Base-by-base conservation (phyloP, 2,113 vertebrate species). In the Raja brachyura region DNA sequence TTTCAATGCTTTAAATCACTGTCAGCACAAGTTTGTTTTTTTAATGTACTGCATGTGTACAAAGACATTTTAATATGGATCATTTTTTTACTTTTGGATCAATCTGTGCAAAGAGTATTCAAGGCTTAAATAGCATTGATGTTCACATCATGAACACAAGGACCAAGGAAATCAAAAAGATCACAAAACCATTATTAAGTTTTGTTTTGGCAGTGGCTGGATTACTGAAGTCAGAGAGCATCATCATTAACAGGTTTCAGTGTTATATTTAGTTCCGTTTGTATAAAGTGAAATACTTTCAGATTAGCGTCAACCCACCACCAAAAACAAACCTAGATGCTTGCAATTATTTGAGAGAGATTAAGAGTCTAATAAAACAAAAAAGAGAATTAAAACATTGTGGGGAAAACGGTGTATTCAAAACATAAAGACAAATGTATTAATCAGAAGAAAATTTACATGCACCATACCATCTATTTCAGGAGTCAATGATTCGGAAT, bases 401-500 rank as follows among this genome's bases (percentile, higher is more conserved):
- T 66, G 63, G 8, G 13, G 63, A 14, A 14, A 66, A 66, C 7
- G 4, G 7, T 22, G 18, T 20, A 4, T 48, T 48, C 70, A 73
- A 20, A 73, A 22, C 4, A 20, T 66, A 73, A 73, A 78, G 28
- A 78, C 33, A 31, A 39, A 48, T n/a, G 31, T 31, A 78, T 31
- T n/a, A 28, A 33, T 66, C 4, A 39, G 63, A 92, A 18, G 18
- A 39, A 48, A 48, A 92, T 48, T 73, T 25, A 48, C 66, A 70
- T 73, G 16, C 93, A 93, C 94, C 96, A 95, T 94, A 93, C 96
- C 96, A 0, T 96, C 94, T 59, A 93, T 39, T 81, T 95, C 95
- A 10, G 97, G 95, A 0, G 94, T 94, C 0, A 96, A 94, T 0
- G 95, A 93, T 93, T 98, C 98, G 13, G 96, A 96, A 93, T 98